Percentiles rank a stretch among this genome's conserved stretches.
Conservation (phyloP, 2,797 vertebrate species). For the Scolopax bukidnonensis region DNA sequence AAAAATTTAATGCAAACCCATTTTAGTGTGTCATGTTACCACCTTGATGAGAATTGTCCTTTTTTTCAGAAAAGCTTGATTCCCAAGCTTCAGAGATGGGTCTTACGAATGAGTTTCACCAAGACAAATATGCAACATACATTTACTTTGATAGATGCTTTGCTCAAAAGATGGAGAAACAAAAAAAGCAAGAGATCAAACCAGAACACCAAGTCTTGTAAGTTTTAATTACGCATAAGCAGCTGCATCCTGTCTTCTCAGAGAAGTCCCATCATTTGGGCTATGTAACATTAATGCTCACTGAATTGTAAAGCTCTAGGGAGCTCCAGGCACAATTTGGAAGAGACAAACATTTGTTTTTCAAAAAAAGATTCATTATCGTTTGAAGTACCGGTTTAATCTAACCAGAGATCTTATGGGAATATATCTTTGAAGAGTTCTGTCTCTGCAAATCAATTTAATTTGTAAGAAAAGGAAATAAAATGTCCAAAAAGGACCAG, state of each 20-base stretch:
- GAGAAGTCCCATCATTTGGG: slow-evolving; percentile 45
- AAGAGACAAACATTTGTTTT: slow-evolving; percentile 68
- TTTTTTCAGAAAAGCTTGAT: background rate
- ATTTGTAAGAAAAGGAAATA: slow-evolving; percentile 45
- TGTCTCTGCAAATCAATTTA: slow-evolving; percentile 51
- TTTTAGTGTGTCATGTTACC: background rate
- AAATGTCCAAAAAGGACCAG: slow-evolving; percentile 7
- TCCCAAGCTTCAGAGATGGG: background rate
- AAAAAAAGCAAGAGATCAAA: slow-evolving; percentile 48
- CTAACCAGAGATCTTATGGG: slow-evolving; percentile 54
- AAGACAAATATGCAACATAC: background rate
- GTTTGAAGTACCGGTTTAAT: slow-evolving; percentile 58
- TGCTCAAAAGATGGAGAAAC: slow-evolving; percentile 13
- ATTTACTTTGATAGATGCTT: slow-evolving; percentile 24
- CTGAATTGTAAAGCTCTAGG: slow-evolving; percentile 69
- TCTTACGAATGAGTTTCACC: background rate
- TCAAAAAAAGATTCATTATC: slow-evolving; percentile 64
- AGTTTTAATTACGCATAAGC: slow-evolving; percentile 67
- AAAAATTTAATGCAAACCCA: background rate
- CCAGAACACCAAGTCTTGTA: slow-evolving; percentile 40
- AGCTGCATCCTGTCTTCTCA: slow-evolving; percentile 55
- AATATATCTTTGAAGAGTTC: slow-evolving; percentile 61
- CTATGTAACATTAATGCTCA: slow-evolving; percentile 58
- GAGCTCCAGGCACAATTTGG: slow-evolving; percentile 48
- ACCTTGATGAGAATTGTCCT: background rate